A percentile compares a stretch with the other conserved stretches of the same genome.
Evolutionary conservation across 1,140 invertebrate genomes (phyloP).

Genomic region (Coenobita brevimanus): DNA sequence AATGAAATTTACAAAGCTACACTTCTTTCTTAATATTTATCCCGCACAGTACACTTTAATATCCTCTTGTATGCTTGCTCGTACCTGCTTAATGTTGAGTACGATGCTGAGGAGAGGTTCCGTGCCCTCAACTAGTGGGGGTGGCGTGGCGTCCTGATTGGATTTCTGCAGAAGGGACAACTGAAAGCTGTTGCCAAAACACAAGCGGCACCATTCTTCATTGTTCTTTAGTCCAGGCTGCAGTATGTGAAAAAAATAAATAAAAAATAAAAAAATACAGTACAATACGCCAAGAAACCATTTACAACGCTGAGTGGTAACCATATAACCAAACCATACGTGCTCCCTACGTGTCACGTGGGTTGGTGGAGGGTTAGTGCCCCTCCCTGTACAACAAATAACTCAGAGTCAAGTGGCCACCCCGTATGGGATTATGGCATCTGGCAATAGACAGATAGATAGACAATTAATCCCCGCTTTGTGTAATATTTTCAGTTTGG

Average conservation of each 20-base stretch:
- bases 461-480: too few relatives aligned
- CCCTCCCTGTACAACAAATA: too few relatives aligned
- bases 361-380: too few relatives aligned
- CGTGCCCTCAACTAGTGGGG: constrained; percentile 65
- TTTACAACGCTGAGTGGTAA: too few relatives aligned
- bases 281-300: too few relatives aligned
- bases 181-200: constrained; percentile 73
- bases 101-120: constrained; percentile 75
- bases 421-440: too few relatives aligned
- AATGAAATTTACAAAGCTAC: neutral
- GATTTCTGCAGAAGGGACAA: constrained; percentile 53
- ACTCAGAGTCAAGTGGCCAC: too few relatives aligned
- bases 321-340: too few relatives aligned
- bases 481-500: too few relatives aligned
- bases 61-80: neutral
- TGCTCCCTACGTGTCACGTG: too few relatives aligned
- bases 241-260: constrained; percentile 41
- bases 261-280: neutral
- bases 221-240: constrained; percentile 73
- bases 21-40: neutral
- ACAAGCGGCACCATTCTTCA: constrained; percentile 74
- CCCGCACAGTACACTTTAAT: neutral
- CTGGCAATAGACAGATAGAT: too few relatives aligned
- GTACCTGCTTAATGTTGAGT: constrained; percentile 75
- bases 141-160: constrained; percentile 27